phyloP scores from a whole-genome alignment of 2,797 vertebrate species.

The Cephalopachus bancanus region DNA sequence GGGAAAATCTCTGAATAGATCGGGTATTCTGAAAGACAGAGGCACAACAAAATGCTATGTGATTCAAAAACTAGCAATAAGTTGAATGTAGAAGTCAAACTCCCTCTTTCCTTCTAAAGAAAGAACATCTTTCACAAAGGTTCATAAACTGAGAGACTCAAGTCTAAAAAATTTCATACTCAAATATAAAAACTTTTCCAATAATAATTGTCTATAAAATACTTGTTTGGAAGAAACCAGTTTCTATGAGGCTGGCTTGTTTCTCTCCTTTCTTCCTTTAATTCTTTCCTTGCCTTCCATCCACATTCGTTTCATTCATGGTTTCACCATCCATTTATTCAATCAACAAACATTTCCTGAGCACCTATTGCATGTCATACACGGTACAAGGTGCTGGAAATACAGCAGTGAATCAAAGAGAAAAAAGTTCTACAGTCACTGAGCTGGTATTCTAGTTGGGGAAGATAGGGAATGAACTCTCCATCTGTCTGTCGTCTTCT shows the following conservation, averaged over 20 bases:
- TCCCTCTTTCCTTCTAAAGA: too few relatives aligned
- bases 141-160: too few relatives aligned
- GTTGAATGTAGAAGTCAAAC: neutral
- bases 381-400: neutral
- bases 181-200: neutral
- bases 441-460: neutral
- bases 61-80: neutral
- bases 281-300: neutral
- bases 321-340: neutral
- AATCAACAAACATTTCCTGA: neutral
- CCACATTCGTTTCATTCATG: neutral
- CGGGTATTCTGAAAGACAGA: neutral
- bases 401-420: neutral
- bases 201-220: neutral
- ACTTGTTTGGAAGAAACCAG: neutral
- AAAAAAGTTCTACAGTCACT: neutral
- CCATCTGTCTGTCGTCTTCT: neutral
- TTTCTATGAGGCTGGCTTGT: neutral
- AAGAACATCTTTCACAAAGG: too few relatives aligned
- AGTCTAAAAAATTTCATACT: too few relatives aligned
- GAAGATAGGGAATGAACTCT: neutral
- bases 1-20: constrained; percentile 4
- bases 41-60: neutral
- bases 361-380: too few relatives aligned
- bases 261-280: neutral